Evolutionary conservation across 2,113 vertebrate species (phyloP), one percentile per base, ranked within the genome.

Genomic region (Halcyon malimbica): DNA sequence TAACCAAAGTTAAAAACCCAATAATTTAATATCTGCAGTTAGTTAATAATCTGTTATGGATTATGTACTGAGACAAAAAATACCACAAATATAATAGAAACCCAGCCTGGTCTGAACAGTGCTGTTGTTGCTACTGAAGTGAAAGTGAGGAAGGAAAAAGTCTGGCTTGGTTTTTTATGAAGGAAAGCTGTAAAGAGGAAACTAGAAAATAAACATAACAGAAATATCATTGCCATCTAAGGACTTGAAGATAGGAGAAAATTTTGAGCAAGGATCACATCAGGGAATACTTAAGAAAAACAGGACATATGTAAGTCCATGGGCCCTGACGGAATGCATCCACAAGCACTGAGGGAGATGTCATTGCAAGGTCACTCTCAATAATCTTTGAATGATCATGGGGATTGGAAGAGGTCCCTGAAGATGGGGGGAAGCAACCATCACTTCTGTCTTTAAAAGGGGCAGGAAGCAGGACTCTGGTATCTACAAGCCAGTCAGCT

Each of bases 161-260:
- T 54, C 4, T 78, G 73, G 17, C 21, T 41, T 79, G 10, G 11
- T 54, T 65, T 84, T 79, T 35, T 29, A 10, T 29, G 16, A 50
- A 42, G 28, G 65, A 71, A 6, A n/a, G 25, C 44, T 67, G 18
- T 28, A 60, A 78, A 48, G 10, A 71, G 53, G 67, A 68, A 68
- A 8, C n/a, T 50, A 54, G 31, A 74, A 74, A 37, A 75, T 44
- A 67, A 60, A n/a, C 15, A 15, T 12, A 70, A n/a, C 37, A 54
- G n/a, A 50, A 46, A 39, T 31, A 46, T 35, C 11, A 33, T n/a
- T 57, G 31, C 13, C 25, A 73, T 14, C 20, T 57, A 64, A 64
- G 33, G 28, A 73, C 9, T 0, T 0, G 0, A 16, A 77, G 16
- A 70, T 1, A 1, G 12, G 6, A 48, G 21, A 25, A 77, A 82